A percentile compares a stretch with the other conserved stretches of the same genome.
Conservation (phyloP, 1,140 invertebrate genomes). For the Apocrypta bakeri region DNA sequence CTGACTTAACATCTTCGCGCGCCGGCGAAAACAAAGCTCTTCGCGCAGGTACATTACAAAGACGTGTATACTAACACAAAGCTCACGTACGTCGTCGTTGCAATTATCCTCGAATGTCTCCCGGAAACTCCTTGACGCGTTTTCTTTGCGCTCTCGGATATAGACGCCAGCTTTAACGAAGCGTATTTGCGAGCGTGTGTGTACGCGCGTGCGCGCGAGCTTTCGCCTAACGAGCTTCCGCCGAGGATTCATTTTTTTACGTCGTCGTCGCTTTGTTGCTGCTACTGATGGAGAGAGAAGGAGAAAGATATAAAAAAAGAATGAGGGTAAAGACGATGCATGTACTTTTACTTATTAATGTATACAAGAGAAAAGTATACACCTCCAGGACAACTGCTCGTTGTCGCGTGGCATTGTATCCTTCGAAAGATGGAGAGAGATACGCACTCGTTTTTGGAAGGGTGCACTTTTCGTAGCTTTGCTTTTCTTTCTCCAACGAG, state of each 20-base stretch:
- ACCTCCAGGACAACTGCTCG: neutral
- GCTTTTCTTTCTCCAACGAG: neutral
- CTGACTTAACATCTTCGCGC: too few relatives aligned
- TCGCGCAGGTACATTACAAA: neutral
- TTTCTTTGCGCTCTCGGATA: neutral
- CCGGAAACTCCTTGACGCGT: conserved; percentile 3
- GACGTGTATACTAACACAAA: neutral
- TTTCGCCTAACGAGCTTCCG: conserved; percentile 25
- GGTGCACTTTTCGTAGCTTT: neutral
- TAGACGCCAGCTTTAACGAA: conserved; percentile 18
- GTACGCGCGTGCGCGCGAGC: neutral
- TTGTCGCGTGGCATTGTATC: neutral
- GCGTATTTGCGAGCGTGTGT: conserved; percentile 1
- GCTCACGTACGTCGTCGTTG: neutral
- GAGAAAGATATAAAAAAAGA: neutral
- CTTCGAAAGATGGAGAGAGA: neutral
- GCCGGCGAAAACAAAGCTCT: neutral
- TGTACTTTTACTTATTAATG: conserved; percentile 31
- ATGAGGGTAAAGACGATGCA: neutral
- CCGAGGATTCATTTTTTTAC: neutral
- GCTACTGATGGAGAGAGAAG: too few relatives aligned
- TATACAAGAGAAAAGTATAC: neutral
- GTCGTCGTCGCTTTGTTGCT: neutral
- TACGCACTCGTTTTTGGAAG: neutral
- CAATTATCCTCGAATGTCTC: neutral